phyloP scores from a whole-genome alignment of 2,888 invertebrate genomes.

The Leucania comma region DNA sequence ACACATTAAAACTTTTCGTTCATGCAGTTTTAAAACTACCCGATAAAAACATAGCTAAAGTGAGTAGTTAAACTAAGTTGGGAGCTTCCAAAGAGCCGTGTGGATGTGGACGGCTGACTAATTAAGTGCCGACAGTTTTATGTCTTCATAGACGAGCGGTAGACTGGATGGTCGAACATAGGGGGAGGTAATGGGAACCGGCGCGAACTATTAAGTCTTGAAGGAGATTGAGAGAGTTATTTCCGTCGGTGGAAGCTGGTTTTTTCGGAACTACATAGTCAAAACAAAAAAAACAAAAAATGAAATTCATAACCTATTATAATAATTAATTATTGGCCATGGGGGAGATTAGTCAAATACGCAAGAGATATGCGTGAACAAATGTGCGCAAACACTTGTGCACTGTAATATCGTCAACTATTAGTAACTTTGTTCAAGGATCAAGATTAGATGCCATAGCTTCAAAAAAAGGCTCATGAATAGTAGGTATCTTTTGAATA shows the following conservation, averaged over 20 bases:
- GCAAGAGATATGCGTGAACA: no score
- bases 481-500: no score
- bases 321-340: no score
- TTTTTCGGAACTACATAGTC: background rate
- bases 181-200: slow-evolving; percentile 17
- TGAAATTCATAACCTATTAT: no score
- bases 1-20: background rate
- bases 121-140: slow-evolving; percentile 66
- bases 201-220: slow-evolving; percentile 7
- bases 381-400: no score
- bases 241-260: background rate
- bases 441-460: no score
- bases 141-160: slow-evolving; percentile 50
- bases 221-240: slow-evolving; percentile 2
- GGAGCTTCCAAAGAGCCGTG: slow-evolving; percentile 23
- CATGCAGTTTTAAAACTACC: slow-evolving; percentile 11
- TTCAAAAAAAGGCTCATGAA: no score
- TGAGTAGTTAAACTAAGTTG: slow-evolving; percentile 28
- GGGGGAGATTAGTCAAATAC: no score
- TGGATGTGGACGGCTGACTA: slow-evolving; percentile 49
- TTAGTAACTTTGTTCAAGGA: no score
- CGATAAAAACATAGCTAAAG: slow-evolving; percentile 33
- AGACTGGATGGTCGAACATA: slow-evolving; percentile 33
- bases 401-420: no score
- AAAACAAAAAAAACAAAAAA: no score